Evolutionary conservation across 2,113 vertebrate genomes (phyloP), one percentile per base, ranked within the genome.

Genomic region (Corythoichthys intestinalis): DNA sequence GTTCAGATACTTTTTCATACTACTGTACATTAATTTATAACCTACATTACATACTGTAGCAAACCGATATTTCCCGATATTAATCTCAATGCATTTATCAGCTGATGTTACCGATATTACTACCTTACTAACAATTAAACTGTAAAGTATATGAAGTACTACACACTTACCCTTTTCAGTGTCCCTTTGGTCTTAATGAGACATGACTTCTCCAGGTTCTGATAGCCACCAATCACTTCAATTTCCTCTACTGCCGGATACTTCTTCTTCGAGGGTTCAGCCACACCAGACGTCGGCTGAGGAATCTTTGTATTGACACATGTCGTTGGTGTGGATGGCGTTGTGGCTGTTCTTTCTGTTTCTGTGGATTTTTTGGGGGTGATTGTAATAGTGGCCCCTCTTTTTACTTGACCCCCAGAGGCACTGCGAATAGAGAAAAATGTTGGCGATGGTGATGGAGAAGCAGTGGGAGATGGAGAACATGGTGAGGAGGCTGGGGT

Each of bases 191-290:
- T 91, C 84, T 94, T 96, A 59, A 86, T 86, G 65, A 97, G 88
- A 80, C 95, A 96, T 37, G 95, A 96, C 75, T 85, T 93, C 56
- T 92, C 88, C 57, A 95, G 90, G 28, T 86, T 91, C 83, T 92
- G 91, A 86, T 96, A 96, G 63, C 95, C 95, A 28, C 95, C 95
- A 6, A 96, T 94, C 73, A 97, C 95, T 87, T 92, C 83, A 38
- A 97, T 97, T 84, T 97, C 93, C 70, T 97, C 94, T 0, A 82
- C 94, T 0, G 93, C 93, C 13, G 95, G 95, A 77, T 92, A 96
- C 64, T 93, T 93, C 79, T 95, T 96, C 86, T 93, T 96, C 6
- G 0, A 63, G 5, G 72, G 64, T 28, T 88, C 88, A 0, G 57
- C 67, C 8, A 8, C 77, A 66, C 69, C 1, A 2, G 64, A 35